phyloP scores from a whole-genome alignment of 1,140 invertebrate species.

The Brachionus calyciflorus region DNA sequence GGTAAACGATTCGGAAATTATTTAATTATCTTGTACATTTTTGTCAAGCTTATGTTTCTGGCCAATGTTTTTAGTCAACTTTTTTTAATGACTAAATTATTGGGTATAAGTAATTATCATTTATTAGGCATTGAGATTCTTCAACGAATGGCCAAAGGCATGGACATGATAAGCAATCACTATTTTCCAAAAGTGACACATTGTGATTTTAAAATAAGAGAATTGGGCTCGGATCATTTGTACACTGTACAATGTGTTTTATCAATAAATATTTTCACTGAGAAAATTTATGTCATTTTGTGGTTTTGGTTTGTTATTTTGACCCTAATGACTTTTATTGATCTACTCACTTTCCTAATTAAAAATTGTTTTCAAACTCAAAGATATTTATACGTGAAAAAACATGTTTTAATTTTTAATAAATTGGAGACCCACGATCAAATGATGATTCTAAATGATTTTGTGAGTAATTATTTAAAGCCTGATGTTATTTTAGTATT shows the following conservation, averaged over 20 bases:
- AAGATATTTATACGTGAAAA: slow-evolving; percentile 11
- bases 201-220: slow-evolving; percentile 46
- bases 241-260: slow-evolving; percentile 48
- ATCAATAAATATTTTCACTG: slow-evolving; percentile 40
- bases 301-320: slow-evolving; percentile 47
- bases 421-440: slow-evolving; percentile 26
- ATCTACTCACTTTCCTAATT: slow-evolving; percentile 24
- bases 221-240: slow-evolving; percentile 37
- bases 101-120: slow-evolving; percentile 49
- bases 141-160: slow-evolving; percentile 22
- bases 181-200: slow-evolving; percentile 47
- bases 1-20: slow-evolving; percentile 58
- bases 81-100: slow-evolving; percentile 53
- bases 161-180: slow-evolving; percentile 34
- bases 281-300: slow-evolving; percentile 45
- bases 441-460: slow-evolving; percentile 49
- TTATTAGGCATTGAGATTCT: slow-evolving; percentile 39
- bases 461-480: slow-evolving; percentile 63
- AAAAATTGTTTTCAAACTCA: slow-evolving; percentile 26
- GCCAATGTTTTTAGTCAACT: slow-evolving; percentile 61
- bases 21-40: slow-evolving; percentile 60
- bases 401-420: slow-evolving; percentile 34
- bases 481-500: slow-evolving; percentile 64
- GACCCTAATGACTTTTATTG: neutral
- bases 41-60: slow-evolving; percentile 60